Evolutionary conservation across 2,113 vertebrate species (phyloP).

Genomic region (Gasterosteus aculeatus): DNA sequence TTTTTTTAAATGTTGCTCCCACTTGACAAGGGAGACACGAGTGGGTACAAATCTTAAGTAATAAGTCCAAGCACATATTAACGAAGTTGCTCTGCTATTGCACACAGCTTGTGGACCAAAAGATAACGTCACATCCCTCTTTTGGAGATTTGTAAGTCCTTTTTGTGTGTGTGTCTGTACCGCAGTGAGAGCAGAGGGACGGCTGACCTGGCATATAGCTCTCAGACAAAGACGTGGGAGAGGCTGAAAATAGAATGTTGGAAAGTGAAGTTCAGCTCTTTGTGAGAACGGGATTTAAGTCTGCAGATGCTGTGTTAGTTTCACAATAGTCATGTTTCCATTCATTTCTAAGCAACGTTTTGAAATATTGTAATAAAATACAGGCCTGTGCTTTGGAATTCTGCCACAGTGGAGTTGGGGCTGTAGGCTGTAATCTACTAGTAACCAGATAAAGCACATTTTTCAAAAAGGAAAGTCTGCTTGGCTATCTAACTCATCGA

Average conservation of each 20-base stretch:
- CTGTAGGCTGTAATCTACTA: not conserved
- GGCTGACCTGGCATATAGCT: constrained; percentile 22
- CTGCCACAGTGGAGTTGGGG: not conserved
- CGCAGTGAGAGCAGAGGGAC: constrained; percentile 31
- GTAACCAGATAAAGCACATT: too few species aligned
- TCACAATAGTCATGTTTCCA: not conserved
- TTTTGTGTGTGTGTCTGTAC: constrained; percentile 35
- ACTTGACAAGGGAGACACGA: constrained; percentile 13
- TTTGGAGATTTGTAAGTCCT: constrained; percentile 14
- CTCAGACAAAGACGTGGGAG: constrained; percentile 20
- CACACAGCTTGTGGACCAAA: constrained; percentile 14
- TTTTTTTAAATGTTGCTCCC: constrained; percentile 2
- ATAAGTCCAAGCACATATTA: not conserved
- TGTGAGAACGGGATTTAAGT: not conserved
- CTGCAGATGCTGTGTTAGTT: not conserved
- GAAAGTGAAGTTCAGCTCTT: constrained; percentile 16
- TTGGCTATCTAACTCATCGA: too few species aligned
- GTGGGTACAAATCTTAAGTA: constrained; percentile 7
- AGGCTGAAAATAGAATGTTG: constrained; percentile 13
- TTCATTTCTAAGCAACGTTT: not conserved
- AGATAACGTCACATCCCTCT: not conserved
- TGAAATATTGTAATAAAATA: not conserved
- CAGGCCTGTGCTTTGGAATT: not conserved
- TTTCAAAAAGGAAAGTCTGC: too few species aligned
- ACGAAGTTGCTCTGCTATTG: not conserved